These are phyloP conservation scores for Aplysina aerophoba DNA, from an alignment of 37 sponge, comb jelly and placozoan genomes.

Conservation along the genomic window DNA sequence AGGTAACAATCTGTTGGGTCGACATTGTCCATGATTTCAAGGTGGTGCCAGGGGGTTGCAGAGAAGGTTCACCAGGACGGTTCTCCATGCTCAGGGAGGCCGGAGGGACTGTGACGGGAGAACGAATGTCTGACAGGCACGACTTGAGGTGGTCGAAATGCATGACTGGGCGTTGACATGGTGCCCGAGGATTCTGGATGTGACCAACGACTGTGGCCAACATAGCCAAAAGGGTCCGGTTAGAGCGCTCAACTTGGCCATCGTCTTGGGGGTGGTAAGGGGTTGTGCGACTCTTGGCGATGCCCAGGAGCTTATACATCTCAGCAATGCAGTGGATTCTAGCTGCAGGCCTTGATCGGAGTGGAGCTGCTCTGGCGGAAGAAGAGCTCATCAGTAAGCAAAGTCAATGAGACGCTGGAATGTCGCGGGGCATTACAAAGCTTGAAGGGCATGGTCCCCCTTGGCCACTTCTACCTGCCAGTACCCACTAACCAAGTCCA, in stretches of 20 bases:
- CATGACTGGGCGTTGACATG: too few relatives aligned
- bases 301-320: background rate
- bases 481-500: slow-evolving; percentile 21
- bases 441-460: background rate
- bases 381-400: slow-evolving; percentile 15
- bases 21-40: too few relatives aligned
- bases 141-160: too few relatives aligned
- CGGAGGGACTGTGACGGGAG: too few relatives aligned
- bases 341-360: background rate
- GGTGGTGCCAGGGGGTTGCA: too few relatives aligned
- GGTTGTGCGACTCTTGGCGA: background rate
- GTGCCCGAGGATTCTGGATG: too few relatives aligned
- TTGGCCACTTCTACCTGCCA: slow-evolving; percentile 19
- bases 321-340: background rate
- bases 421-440: slow-evolving; percentile 28
- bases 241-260: background rate
- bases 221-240: background rate
- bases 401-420: slow-evolving; percentile 32
- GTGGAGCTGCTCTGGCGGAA: slow-evolving; percentile 7
- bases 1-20: too few relatives aligned
- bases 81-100: too few relatives aligned
- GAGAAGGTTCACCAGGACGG: too few relatives aligned
- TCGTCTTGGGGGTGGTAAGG: slow-evolving; percentile 4
- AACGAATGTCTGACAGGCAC: too few relatives aligned
- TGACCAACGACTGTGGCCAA: background rate